These are phyloP conservation scores for Pammene fasciana DNA, from an alignment of 2,888 invertebrate species.

Conservation along the genomic window DNA sequence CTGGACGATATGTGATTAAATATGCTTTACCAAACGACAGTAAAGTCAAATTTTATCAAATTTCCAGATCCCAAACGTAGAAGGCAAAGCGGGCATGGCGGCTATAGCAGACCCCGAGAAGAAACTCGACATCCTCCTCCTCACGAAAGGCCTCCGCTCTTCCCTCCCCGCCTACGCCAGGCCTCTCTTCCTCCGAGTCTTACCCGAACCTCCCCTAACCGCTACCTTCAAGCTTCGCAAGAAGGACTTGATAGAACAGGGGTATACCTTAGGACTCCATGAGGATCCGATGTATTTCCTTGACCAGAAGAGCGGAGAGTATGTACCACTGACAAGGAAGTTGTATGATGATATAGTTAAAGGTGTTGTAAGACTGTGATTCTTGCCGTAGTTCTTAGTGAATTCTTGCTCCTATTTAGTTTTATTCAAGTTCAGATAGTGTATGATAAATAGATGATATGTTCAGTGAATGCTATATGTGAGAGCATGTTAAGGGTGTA, in stretches of 20 bases:
- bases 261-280: slow-evolving; percentile 85
- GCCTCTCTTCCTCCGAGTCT: slow-evolving; percentile 92
- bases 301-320: slow-evolving; percentile 72
- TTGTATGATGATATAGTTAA: slow-evolving; percentile 76
- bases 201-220: slow-evolving; percentile 89
- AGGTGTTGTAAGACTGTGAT: slow-evolving; percentile 81
- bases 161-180: slow-evolving; percentile 92
- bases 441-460: neutral
- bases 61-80: slow-evolving; percentile 87
- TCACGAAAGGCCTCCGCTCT: slow-evolving; percentile 69
- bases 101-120: slow-evolving; percentile 91
- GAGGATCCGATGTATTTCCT: slow-evolving; percentile 89
- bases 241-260: slow-evolving; percentile 91
- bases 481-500: too few relatives aligned
- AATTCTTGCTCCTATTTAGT: slow-evolving; percentile 3
- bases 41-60: neutral
- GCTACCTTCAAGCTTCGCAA: slow-evolving; percentile 97
- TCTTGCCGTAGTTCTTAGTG: slow-evolving; percentile 14
- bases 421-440: neutral
- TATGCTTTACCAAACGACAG: too few relatives aligned
- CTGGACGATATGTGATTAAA: too few relatives aligned
- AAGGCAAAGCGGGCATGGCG: slow-evolving; percentile 97
- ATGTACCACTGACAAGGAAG: slow-evolving; percentile 73
- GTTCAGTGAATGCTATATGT: too few relatives aligned
- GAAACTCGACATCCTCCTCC: slow-evolving; percentile 83